Evolutionary conservation across 1,140 invertebrate genomes (phyloP).

Genomic region (Psilanteris sp.): DNA sequence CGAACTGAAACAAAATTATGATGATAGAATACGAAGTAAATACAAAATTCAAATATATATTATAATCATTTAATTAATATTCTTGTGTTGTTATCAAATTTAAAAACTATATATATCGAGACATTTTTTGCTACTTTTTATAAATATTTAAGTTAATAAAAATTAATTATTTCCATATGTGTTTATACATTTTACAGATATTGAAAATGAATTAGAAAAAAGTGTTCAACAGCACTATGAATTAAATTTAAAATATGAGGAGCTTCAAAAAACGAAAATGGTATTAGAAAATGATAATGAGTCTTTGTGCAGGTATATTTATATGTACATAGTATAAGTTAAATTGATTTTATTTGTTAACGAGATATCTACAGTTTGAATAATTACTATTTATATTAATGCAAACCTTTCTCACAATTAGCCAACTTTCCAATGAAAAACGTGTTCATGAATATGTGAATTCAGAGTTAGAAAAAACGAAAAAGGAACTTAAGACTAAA

Average conservation of each 20-base stretch:
- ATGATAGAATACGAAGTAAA: constrained; percentile 85
- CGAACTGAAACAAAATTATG: constrained; percentile 84
- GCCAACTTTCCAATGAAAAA: constrained; percentile 38
- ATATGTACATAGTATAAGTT: too few species aligned
- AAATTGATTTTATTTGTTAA: too few species aligned
- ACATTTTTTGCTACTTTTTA: too few species aligned
- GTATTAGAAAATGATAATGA: constrained; percentile 89
- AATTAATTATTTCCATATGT: too few species aligned
- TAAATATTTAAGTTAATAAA: too few species aligned
- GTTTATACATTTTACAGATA: constrained; percentile 83
- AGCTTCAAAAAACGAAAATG: constrained; percentile 89
- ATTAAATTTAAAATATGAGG: constrained; percentile 88
- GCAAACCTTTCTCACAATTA: too few species aligned
- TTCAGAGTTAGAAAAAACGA: constrained; percentile 84
- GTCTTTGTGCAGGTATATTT: constrained; percentile 81
- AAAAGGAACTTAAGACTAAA: constrained; percentile 85
- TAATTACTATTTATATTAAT: too few species aligned
- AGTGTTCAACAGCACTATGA: constrained; percentile 89
- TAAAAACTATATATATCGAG: too few species aligned
- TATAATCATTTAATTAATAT: too few species aligned
- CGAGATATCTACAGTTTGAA: too few species aligned
- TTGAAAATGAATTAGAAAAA: constrained; percentile 83
- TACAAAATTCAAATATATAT: constrained; percentile 52
- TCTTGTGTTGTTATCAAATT: too few species aligned
- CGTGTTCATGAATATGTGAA: constrained; percentile 64